A percentile compares a stretch with the other conserved stretches of the same genome.
Evolutionary conservation across 2,797 vertebrate species (phyloP).

Genomic region (Phoebastria nigripes): DNA sequence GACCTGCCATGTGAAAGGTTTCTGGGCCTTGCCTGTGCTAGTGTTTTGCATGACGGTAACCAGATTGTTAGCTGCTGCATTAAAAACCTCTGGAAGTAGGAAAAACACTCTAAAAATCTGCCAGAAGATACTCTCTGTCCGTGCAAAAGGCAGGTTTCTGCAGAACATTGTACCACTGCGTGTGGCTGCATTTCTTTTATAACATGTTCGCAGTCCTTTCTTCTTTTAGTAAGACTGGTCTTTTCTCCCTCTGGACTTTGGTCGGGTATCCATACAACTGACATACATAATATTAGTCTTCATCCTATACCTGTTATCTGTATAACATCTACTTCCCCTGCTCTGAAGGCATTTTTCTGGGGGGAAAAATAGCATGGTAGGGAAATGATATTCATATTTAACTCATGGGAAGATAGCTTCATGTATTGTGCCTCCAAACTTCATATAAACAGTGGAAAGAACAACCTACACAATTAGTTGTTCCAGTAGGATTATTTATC

Average conservation of each 20-base stretch:
- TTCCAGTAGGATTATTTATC: background rate
- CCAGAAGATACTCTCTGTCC: background rate
- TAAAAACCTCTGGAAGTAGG: background rate
- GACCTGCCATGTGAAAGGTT: background rate
- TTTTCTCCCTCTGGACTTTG: background rate
- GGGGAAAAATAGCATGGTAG: background rate
- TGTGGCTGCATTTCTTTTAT: background rate
- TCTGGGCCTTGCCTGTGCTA: background rate
- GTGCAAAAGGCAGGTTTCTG: background rate
- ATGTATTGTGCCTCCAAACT: background rate
- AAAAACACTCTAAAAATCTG: background rate
- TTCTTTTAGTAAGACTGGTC: background rate
- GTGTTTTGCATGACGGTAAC: background rate
- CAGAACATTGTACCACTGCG: accelerated
- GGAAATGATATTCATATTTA: background rate
- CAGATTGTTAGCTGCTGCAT: background rate
- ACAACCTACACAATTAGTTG: background rate
- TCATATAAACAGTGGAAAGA: background rate
- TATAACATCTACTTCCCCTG: background rate
- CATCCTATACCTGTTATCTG: background rate
- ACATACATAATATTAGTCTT: background rate
- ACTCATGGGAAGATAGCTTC: background rate
- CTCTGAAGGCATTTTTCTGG: background rate
- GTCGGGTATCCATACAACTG: background rate
- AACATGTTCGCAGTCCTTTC: background rate